Conservation (phyloP, 2,113 vertebrate genomes). For the Tachuris rubrigastra region DNA sequence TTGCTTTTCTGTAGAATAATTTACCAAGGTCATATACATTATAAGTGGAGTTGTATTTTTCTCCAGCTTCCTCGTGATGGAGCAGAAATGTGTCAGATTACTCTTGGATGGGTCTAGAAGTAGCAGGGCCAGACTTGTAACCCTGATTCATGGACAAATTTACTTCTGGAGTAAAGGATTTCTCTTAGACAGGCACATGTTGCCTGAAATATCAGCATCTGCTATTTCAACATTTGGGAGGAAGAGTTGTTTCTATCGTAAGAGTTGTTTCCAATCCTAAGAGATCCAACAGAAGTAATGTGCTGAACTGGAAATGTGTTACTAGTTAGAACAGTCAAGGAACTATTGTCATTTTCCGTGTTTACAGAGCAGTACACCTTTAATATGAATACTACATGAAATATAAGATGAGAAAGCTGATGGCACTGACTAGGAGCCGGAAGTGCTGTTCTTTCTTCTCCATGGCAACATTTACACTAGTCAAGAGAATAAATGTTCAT, state of each 20-base stretch:
- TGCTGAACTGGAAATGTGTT: neutral
- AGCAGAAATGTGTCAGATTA: neutral
- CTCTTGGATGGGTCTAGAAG: neutral
- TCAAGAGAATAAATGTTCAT: neutral
- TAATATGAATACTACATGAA: neutral
- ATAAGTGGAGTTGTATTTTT: neutral
- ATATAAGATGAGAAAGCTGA: neutral
- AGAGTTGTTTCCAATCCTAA: neutral
- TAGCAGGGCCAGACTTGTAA: neutral
- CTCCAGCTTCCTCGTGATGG: neutral
- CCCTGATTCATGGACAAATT: neutral
- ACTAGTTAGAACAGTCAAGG: neutral
- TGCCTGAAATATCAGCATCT: neutral
- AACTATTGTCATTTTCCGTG: neutral
- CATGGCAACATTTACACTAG: neutral
- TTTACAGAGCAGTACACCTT: neutral
- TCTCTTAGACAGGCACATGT: neutral
- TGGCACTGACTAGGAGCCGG: neutral
- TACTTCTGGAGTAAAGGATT: neutral
- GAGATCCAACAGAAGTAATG: neutral
- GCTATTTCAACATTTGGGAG: neutral
- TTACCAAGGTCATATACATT: neutral
- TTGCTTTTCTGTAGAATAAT: neutral
- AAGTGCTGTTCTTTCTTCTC: neutral
- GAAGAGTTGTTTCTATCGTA: neutral